These are phyloP conservation scores for Falco cherrug DNA, from an alignment of 2,797 vertebrate genomes.

Conservation along the genomic window DNA sequence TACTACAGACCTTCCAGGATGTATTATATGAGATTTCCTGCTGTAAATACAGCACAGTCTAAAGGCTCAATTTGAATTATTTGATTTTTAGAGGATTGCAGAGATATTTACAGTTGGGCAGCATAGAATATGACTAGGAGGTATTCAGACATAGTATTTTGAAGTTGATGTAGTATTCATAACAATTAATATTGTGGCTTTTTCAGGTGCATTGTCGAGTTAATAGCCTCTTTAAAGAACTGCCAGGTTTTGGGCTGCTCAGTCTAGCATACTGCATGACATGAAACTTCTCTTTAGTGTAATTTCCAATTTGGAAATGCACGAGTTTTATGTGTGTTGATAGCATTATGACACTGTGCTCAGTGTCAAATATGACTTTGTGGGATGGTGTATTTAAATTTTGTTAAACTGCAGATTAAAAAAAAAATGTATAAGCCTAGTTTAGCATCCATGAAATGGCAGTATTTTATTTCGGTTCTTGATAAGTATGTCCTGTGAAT, in stretches of 20 bases:
- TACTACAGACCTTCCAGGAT: not conserved
- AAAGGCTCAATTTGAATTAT: not conserved
- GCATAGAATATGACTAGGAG: not conserved
- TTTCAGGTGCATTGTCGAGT: not conserved
- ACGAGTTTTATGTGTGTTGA: constrained; percentile 28
- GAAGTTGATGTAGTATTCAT: not conserved
- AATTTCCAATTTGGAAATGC: constrained; percentile 33
- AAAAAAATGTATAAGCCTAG: not conserved
- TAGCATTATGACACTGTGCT: not conserved
- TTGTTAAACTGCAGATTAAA: constrained; percentile 40
- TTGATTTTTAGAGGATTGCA: not conserved
- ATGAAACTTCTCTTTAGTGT: not conserved
- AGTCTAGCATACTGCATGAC: not conserved
- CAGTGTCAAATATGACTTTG: constrained; percentile 5
- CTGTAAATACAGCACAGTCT: not conserved
- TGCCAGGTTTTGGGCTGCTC: constrained; percentile 13
- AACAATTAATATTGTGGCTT: not conserved
- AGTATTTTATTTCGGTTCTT: constrained; percentile 23
- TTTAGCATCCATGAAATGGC: constrained; percentile 20
- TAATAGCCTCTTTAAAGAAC: not conserved
- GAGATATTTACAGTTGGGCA: not conserved
- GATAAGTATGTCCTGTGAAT: not conserved
- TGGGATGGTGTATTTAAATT: constrained; percentile 23
- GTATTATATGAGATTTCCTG: not conserved
- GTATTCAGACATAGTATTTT: not conserved